These are phyloP conservation scores for Oophaga sylvatica DNA, from an alignment of 2,797 vertebrate species.

Conservation along the genomic window DNA sequence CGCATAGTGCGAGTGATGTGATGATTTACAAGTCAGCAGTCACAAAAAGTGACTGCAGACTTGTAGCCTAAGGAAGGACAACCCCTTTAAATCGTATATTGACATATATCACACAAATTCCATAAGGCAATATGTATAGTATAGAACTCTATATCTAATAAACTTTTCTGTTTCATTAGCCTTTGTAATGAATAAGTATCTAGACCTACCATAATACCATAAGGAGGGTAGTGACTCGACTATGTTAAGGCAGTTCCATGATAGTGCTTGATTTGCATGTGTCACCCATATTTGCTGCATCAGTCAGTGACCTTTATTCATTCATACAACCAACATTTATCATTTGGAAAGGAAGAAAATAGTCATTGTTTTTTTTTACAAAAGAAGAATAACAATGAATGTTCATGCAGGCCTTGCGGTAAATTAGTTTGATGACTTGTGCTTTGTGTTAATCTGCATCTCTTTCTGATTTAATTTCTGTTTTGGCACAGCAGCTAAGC, in stretches of 20 bases:
- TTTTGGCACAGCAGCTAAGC: neutral
- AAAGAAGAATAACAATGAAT: neutral
- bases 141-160: no score
- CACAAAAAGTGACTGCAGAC: no score
- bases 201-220: neutral
- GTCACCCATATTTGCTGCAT: neutral
- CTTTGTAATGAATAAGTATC: neutral
- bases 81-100: no score
- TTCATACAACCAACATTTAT: neutral
- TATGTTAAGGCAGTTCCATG: neutral
- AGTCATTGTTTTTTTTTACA: no score
- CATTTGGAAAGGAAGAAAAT: neutral
- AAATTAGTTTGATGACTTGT: neutral
- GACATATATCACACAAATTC: neutral
- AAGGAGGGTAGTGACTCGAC: neutral
- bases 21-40: no score
- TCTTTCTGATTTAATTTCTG: neutral
- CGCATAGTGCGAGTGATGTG: no score
- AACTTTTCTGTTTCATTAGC: neutral
- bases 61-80: no score
- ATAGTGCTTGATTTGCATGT: neutral
- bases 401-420: neutral
- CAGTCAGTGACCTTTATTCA: neutral
- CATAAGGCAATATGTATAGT: no score
- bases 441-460: neutral